These are phyloP conservation scores for Idris sp. DNA, from an alignment of 1,140 invertebrate genomes.

Conservation along the genomic window DNA sequence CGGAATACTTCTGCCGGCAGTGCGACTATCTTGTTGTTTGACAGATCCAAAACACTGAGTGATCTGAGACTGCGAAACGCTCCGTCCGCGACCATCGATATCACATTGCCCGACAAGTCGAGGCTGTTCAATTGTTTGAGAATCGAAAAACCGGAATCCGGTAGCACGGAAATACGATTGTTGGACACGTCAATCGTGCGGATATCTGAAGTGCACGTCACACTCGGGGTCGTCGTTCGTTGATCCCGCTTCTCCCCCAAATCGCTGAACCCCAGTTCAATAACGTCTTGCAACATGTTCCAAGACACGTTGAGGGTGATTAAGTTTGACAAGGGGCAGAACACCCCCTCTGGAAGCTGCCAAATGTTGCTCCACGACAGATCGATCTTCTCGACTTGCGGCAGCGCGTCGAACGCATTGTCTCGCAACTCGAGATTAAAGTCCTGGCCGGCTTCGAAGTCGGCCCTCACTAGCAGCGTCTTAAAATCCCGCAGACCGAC, in stretches of 20 bases:
- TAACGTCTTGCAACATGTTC: constrained; percentile 90
- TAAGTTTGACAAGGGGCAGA: constrained; percentile 88
- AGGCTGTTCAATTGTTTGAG: constrained; percentile 86
- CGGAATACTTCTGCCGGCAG: constrained; percentile 89
- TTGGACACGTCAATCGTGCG: constrained; percentile 89
- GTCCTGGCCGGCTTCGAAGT: constrained; percentile 74
- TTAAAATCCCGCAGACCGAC: constrained; percentile 86
- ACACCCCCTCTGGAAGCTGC: constrained; percentile 89
- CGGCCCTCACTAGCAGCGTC: constrained; percentile 86
- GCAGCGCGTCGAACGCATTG: constrained; percentile 84
- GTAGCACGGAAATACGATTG: constrained; percentile 90
- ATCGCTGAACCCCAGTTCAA: constrained; percentile 86
- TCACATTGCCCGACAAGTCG: constrained; percentile 90
- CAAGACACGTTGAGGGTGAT: constrained; percentile 88
- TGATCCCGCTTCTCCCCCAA: constrained; percentile 60
- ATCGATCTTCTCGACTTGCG: constrained; percentile 89
- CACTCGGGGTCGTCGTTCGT: constrained; percentile 64
- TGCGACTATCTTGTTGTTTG: constrained; percentile 91
- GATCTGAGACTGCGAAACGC: constrained; percentile 87
- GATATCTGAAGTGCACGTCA: constrained; percentile 86
- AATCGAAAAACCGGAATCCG: constrained; percentile 87
- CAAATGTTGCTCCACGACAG: constrained; percentile 93
- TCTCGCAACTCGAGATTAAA: constrained; percentile 87
- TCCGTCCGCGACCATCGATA: constrained; percentile 89
- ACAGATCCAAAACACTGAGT: constrained; percentile 89